Percentiles rank a stretch among this genome's conserved stretches.
Evolutionary conservation across 2,113 vertebrate species (phyloP).

Genomic region (Puma concolor): DNA sequence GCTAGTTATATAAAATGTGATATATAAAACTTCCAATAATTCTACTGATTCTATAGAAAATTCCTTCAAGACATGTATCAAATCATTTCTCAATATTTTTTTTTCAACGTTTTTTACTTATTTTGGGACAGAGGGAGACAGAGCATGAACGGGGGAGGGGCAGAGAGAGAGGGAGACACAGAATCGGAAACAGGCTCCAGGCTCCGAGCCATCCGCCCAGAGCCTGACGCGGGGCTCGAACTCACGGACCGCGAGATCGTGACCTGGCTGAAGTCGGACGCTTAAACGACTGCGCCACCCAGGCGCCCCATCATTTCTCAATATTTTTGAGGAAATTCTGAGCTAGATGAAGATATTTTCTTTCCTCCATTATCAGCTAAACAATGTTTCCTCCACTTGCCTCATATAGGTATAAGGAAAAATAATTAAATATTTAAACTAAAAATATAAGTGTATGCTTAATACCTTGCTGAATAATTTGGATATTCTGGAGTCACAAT

Average conservation of each 20-base stretch:
- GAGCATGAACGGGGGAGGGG: too few species aligned
- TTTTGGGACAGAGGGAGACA: too few species aligned
- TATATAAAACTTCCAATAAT: not conserved
- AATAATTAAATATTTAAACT: slow-evolving; percentile 22
- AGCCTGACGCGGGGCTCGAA: too few species aligned
- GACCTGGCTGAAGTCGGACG: too few species aligned
- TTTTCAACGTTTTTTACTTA: too few species aligned
- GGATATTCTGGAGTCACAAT: not conserved
- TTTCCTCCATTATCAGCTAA: not conserved
- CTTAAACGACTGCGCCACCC: too few species aligned
- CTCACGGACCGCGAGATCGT: too few species aligned
- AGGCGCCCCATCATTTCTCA: not conserved
- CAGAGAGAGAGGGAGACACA: too few species aligned
- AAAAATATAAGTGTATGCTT: slow-evolving; percentile 12
- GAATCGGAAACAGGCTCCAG: too few species aligned
- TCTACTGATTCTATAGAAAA: not conserved
- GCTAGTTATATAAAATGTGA: not conserved
- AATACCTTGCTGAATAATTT: not conserved
- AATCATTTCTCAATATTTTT: not conserved
- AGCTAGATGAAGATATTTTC: not conserved
- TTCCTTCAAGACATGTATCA: not conserved
- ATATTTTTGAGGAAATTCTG: not conserved
- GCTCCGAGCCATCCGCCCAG: too few species aligned
- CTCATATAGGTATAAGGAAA: not conserved
- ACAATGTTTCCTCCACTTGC: not conserved